phyloP scores from a whole-genome alignment of 53 echinoderm and acorn worm species.

The Glandiceps talaboti region DNA sequence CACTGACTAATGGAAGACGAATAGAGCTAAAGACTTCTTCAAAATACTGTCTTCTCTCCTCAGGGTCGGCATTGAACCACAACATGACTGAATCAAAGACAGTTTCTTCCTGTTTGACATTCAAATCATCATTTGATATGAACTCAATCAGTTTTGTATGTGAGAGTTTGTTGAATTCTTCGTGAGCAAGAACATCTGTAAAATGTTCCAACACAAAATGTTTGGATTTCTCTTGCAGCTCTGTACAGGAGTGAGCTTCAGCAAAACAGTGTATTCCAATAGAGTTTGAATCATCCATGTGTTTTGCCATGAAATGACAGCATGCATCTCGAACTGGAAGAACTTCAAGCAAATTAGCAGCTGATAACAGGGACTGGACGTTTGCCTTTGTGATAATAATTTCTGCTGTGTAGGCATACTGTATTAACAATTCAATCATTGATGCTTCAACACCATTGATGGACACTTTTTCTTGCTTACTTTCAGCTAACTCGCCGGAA shows the following conservation, averaged over 20 bases:
- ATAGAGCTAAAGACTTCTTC: constrained; percentile 4
- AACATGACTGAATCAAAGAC: constrained; percentile 9
- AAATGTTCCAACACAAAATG: constrained; percentile 8
- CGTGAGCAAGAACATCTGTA: background rate
- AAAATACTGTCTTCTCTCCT: background rate
- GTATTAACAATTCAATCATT: background rate
- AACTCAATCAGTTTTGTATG: constrained; percentile 4
- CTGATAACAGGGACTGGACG: constrained; percentile 8
- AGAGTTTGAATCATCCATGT: constrained; percentile 8
- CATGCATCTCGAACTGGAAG: constrained; percentile 10
- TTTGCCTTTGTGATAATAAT: constrained; percentile 7
- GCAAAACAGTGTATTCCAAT: constrained; percentile 10
- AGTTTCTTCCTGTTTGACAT: constrained; percentile 2
- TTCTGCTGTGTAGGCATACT: constrained; percentile 6
- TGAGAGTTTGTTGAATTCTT: constrained; percentile 4
- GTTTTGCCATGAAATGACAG: constrained; percentile 7
- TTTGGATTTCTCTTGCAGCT: constrained; percentile 9
- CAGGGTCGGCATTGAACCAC: constrained; percentile 4
- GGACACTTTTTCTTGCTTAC: background rate
- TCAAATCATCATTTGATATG: constrained; percentile 4
- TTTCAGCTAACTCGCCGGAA: constrained; percentile 7
- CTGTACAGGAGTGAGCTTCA: constrained; percentile 7
- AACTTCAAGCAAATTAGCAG: constrained; percentile 10
- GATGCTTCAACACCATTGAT: constrained; percentile 3
- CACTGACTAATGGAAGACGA: constrained; percentile 4